Conservation (phyloP, 2,113 vertebrate species). For the Porphyrio hochstetteri region DNA sequence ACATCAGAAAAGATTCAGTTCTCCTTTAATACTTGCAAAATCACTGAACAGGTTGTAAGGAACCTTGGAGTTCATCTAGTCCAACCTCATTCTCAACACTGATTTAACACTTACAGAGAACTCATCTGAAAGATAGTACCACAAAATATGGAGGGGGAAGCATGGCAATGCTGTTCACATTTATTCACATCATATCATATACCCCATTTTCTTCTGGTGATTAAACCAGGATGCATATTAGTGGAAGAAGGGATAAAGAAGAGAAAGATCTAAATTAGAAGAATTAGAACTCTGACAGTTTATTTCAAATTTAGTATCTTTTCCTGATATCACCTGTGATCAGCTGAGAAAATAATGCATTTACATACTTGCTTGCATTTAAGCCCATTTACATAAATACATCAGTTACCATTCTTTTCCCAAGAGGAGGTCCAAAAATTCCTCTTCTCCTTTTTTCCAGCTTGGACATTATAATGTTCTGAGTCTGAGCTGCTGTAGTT, state of each 20-base stretch:
- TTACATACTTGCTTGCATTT: not conserved
- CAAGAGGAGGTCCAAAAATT: conserved; percentile 85
- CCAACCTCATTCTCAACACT: not conserved
- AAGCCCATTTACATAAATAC: not conserved
- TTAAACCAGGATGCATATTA: not conserved
- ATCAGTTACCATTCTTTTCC: conserved; percentile 85
- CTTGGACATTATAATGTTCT: conserved; percentile 92
- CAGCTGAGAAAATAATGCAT: not conserved
- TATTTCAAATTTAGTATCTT: not conserved
- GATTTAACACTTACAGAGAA: not conserved
- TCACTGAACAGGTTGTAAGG: not conserved
- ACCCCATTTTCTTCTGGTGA: not conserved
- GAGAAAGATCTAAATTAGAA: not conserved
- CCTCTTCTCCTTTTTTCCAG: conserved; percentile 90
- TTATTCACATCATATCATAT: not conserved
- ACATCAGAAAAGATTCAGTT: not conserved
- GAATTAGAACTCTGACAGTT: not conserved
- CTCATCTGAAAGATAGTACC: not conserved
- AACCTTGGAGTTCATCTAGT: not conserved
- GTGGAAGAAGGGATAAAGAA: not conserved
- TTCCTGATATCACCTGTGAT: not conserved
- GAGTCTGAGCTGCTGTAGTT: conserved; percentile 89
- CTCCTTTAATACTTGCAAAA: not conserved
- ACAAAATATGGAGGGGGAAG: not conserved
- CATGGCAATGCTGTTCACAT: not conserved